These are phyloP conservation scores for Aproaerema taeniolella DNA, from an alignment of 2,888 invertebrate species.

Conservation along the genomic window DNA sequence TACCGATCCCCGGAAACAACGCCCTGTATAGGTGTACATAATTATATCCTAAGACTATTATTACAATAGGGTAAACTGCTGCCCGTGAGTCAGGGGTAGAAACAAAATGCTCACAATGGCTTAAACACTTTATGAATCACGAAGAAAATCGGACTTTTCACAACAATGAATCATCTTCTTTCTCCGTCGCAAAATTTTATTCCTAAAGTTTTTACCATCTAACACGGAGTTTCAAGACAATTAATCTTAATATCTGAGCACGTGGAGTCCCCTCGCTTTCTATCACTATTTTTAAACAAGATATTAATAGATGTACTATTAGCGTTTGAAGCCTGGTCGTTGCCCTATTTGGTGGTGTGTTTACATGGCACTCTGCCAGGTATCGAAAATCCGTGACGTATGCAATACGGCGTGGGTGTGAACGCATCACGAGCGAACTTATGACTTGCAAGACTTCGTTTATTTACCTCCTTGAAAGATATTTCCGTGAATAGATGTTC, in stretches of 20 bases:
- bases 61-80: no score
- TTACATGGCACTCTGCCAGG: constrained; percentile 64
- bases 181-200: constrained; percentile 2
- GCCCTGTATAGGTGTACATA: no score
- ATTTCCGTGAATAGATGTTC: constrained; percentile 4
- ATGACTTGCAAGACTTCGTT: constrained; percentile 25
- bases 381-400: constrained; percentile 30
- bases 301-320: constrained; percentile 68
- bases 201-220: constrained; percentile 1
- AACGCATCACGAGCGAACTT: constrained; percentile 21
- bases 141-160: constrained; percentile 1
- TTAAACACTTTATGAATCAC: constrained; percentile 2
- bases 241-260: constrained; percentile 53
- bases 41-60: no score
- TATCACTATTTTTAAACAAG: constrained; percentile 50
- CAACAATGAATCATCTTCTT: constrained; percentile 4
- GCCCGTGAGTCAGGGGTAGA: no score
- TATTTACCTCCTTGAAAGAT: constrained; percentile 18
- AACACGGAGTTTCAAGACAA: constrained; percentile 25
- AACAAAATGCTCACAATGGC: background rate
- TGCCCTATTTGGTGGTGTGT: constrained; percentile 73
- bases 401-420: constrained; percentile 22
- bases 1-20: no score
- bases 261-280: constrained; percentile 53
- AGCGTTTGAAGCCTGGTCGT: constrained; percentile 61